Evolutionary conservation across 2,797 vertebrate species (phyloP).

Genomic region (Phoebastria nigripes): DNA sequence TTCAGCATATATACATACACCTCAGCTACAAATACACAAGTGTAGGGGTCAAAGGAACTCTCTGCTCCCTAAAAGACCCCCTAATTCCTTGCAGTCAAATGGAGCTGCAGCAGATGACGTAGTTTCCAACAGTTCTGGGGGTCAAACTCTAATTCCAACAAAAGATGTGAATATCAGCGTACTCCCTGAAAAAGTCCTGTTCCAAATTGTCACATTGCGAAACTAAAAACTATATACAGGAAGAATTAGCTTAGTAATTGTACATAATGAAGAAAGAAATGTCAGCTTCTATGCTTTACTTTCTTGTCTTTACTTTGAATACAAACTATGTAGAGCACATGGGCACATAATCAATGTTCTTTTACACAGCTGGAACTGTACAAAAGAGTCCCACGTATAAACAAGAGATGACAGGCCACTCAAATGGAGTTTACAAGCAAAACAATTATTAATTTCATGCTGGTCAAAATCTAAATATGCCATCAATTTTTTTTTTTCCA

Average conservation of each 20-base stretch:
- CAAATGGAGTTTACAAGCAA: neutral
- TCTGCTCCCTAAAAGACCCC: neutral
- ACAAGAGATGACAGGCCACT: neutral
- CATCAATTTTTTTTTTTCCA: neutral
- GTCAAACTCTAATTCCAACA: neutral
- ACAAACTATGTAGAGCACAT: neutral
- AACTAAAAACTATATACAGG: neutral
- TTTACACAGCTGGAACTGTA: neutral
- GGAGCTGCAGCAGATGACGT: neutral
- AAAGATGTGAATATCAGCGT: neutral
- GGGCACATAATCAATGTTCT: neutral
- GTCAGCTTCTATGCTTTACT: neutral
- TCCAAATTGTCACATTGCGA: neutral
- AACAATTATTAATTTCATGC: neutral
- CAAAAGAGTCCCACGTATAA: neutral
- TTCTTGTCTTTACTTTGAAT: neutral
- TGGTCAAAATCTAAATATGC: neutral
- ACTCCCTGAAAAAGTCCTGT: neutral
- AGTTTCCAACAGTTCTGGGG: neutral
- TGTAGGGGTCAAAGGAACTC: neutral
- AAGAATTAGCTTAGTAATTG: neutral
- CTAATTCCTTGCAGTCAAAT: neutral
- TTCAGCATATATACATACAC: neutral
- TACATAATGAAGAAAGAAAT: neutral
- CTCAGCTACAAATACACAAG: neutral